Conservation (phyloP, 2,797 vertebrate species). For the Geotrypetes seraphini region DNA sequence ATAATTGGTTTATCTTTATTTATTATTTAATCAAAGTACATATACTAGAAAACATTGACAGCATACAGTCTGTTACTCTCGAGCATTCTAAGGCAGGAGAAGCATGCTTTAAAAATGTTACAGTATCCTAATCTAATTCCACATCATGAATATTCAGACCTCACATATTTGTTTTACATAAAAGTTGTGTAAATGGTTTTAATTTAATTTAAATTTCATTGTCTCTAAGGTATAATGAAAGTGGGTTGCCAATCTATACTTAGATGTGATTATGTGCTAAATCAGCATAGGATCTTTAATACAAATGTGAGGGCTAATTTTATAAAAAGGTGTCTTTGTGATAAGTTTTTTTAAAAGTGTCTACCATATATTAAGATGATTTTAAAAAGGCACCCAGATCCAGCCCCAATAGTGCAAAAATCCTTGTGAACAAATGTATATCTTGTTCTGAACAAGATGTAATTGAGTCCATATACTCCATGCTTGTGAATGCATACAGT, state of each 20-base stretch:
- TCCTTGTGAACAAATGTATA: no score
- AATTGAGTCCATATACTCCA: no score
- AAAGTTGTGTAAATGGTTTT: constrained; percentile 17
- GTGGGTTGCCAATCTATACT: not conserved
- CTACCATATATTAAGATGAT: no score
- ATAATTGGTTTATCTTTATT: constrained; percentile 10
- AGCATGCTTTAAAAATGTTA: constrained; percentile 12
- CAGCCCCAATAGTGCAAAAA: no score
- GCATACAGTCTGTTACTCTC: constrained; percentile 3
- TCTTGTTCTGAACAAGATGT: no score
- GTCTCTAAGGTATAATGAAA: constrained; percentile 9
- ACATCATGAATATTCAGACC: constrained; percentile 23
- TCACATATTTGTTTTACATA: constrained; percentile 17
- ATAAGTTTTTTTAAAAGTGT: no score
- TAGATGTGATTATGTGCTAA: not conserved
- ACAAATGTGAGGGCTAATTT: no score
- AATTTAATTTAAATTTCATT: constrained; percentile 35
- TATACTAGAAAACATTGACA: constrained; percentile 13
- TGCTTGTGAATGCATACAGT: no score
- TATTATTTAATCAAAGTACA: constrained; percentile 30
- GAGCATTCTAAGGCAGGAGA: constrained; percentile 16
- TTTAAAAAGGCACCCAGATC: no score
- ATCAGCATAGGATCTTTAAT: no score
- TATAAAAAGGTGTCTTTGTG: no score
- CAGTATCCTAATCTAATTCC: constrained; percentile 21